Base-by-base conservation (phyloP, 2,113 vertebrate species). In the Salvelinus alpinus region DNA sequence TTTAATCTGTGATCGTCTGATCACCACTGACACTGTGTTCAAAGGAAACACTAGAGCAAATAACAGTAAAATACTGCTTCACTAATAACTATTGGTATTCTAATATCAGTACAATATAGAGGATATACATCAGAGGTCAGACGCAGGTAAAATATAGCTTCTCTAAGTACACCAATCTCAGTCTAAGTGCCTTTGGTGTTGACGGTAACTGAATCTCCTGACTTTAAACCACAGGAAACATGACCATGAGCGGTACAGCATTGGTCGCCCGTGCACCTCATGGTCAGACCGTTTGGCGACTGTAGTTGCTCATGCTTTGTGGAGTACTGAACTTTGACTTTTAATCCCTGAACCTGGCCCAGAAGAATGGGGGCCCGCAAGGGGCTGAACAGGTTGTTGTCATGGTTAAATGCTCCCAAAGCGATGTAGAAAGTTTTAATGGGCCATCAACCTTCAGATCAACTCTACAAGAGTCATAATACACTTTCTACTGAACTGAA, bases 321-420 rank as follows among this genome's bases (percentile, higher is more conserved):
- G 27, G 81, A 64, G 67, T 77, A 14, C 48, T 80, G 78, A 90
- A 79, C 80, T 76, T 14, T 1, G 27, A 14, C 77, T 77, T 81
- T 79, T 81, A 25, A 48, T 34, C 72, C 78, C 64, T 74, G 76
- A 81, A 74, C 79, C 67, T 73, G 51, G 65, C n/a, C 68, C 25
- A 68, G 27, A 78, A 71, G 77, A 83, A 76, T 82, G 64, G 4
- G 25, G 64, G 27, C 27, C 24, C 54, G 54, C 38, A 44, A 44
- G 38, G 18, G 13, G 54, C 54, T 57, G 54, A 57, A 20, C 18
- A 57, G 18, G 54, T 14, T 9, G 3, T 14, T 20, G 54, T 57
- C 16, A 57, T 57, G 54, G 54, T 57, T 57, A 20, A 16, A 57
- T 5, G 18, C 54, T 20, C 54, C 9, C 16, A 57, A 20, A 57